phyloP scores from a whole-genome alignment of 2,888 invertebrate species.

The Limnephilus lunatus region DNA sequence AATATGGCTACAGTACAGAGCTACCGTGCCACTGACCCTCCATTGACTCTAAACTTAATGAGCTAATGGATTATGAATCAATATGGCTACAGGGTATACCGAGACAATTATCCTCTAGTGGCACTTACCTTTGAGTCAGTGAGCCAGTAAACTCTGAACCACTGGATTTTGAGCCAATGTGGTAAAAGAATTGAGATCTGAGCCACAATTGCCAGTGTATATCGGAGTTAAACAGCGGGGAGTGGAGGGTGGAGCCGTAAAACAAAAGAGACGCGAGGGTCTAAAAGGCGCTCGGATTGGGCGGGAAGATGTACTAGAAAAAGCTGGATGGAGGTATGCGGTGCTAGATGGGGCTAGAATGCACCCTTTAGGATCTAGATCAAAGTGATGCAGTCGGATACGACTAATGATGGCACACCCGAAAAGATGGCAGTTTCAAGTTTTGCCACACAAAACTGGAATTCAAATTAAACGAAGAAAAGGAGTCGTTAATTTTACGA shows the following conservation, averaged over 20 bases:
- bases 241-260: neutral
- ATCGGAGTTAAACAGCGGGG: slow-evolving; percentile 14
- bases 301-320: neutral
- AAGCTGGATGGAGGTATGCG: neutral
- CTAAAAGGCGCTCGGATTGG: neutral
- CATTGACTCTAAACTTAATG: too few relatives aligned
- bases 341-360: neutral
- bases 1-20: too few relatives aligned
- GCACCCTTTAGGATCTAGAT: neutral
- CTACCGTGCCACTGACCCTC: too few relatives aligned
- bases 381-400: neutral
- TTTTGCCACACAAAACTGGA: neutral
- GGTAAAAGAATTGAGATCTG: neutral
- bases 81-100: too few relatives aligned
- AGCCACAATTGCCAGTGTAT: neutral
- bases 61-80: too few relatives aligned
- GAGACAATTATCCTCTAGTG: too few relatives aligned
- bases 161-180: neutral
- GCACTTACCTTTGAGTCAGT: too few relatives aligned
- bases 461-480: neutral
- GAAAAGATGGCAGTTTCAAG: neutral
- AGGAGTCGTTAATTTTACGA: neutral
- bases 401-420: neutral
- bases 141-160: neutral
- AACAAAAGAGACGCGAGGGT: slow-evolving; percentile 34